Percentiles rank a stretch among this genome's conserved stretches.
These are phyloP conservation scores for Phengaris arion DNA, from an alignment of 2,888 invertebrate genomes.

Conservation along the genomic window DNA sequence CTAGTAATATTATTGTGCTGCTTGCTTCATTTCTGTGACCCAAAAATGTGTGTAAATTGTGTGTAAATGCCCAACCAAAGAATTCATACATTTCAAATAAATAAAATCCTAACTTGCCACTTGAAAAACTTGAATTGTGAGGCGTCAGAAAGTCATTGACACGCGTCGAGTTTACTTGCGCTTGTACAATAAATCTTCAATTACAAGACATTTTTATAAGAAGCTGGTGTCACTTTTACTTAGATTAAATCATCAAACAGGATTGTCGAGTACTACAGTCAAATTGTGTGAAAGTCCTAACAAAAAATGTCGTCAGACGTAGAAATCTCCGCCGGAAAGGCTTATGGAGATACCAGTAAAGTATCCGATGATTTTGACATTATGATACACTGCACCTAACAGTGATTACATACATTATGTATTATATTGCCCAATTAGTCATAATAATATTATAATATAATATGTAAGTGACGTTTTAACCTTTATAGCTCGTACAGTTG, in stretches of 20 bases:
- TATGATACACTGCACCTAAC: not conserved
- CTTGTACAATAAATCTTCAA: conserved; percentile 19
- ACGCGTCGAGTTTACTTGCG: not conserved
- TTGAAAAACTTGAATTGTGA: not conserved
- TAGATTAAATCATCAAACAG: conserved; percentile 31
- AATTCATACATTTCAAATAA: not conserved
- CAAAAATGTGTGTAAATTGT: not conserved
- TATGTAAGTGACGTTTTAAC: not conserved
- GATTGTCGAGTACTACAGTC: conserved; percentile 35
- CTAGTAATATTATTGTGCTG: too few relatives aligned
- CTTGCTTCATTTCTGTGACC: not conserved
- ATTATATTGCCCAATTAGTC: not conserved
- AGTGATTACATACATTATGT: conserved; percentile 24
- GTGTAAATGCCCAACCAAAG: not conserved
- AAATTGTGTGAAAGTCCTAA: conserved; percentile 44
- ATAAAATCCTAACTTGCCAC: not conserved
- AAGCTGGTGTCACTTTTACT: conserved; percentile 1
- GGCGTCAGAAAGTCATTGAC: not conserved
- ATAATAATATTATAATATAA: not conserved
- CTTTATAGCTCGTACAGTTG: not conserved
- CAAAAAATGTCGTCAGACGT: conserved; percentile 38
- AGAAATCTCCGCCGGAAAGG: conserved; percentile 36
- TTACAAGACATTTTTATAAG: conserved; percentile 15
- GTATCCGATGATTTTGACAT: conserved; percentile 33
- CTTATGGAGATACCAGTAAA: conserved; percentile 34